Percentiles rank a stretch among this genome's conserved stretches.
phyloP scores from a whole-genome alignment of 2,797 vertebrate species.

The Acanthiza pusilla region DNA sequence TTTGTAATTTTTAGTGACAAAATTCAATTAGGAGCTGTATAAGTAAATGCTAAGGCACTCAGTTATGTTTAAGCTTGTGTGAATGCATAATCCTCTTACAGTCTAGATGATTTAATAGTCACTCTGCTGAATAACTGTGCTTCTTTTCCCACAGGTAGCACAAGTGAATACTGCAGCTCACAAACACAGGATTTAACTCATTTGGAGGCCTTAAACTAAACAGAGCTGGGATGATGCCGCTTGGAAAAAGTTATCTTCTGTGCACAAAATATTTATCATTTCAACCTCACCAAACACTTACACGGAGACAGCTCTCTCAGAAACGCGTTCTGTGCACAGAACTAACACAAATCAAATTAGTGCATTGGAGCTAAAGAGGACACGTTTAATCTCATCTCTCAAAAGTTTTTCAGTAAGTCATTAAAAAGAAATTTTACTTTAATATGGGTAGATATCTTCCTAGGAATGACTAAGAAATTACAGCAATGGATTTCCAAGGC shows the following conservation, averaged over 20 bases:
- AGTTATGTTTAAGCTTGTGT: slow-evolving; percentile 4
- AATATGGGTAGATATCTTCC: neutral
- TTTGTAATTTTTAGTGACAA: neutral
- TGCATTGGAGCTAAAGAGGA: slow-evolving; percentile 55
- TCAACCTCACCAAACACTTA: slow-evolving; percentile 19
- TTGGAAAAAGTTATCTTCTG: slow-evolving; percentile 34
- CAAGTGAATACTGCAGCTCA: neutral
- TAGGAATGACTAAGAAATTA: neutral
- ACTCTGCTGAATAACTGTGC: neutral
- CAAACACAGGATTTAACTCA: neutral
- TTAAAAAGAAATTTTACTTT: neutral
- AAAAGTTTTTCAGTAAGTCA: neutral
- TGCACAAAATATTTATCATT: slow-evolving; percentile 56
- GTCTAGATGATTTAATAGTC: slow-evolving; percentile 15
- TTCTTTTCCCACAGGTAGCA: neutral
- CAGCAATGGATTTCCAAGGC: neutral
- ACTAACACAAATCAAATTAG: slow-evolving; percentile 53
- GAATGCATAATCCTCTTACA: slow-evolving; percentile 17
- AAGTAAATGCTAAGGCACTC: neutral
- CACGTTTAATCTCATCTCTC: slow-evolving; percentile 13
- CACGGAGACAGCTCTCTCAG: neutral
- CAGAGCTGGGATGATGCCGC: neutral
- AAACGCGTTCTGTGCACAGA: neutral
- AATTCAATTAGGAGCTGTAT: neutral
- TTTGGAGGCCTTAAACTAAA: neutral